These are phyloP conservation scores for Rhinichthys osculus DNA, from an alignment of 2,797 vertebrate genomes.

Conservation along the genomic window DNA sequence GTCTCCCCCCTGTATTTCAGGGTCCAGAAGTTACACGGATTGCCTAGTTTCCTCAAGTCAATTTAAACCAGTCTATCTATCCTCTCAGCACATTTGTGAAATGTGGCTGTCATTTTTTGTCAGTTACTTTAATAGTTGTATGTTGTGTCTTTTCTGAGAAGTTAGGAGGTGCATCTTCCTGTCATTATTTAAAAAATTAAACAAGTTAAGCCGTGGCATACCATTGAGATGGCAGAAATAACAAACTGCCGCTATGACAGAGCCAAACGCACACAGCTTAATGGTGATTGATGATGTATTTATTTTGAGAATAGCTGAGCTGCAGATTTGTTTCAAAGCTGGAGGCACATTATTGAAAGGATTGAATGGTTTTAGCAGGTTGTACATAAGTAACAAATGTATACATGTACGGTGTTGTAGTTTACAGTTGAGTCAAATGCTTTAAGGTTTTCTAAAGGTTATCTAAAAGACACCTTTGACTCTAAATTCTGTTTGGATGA, in stretches of 20 bases:
- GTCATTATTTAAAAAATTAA: background rate
- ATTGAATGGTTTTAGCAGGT: background rate
- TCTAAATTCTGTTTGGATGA: too few species aligned
- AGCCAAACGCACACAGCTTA: background rate
- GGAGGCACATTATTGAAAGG: constrained; percentile 2
- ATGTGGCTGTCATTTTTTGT: background rate
- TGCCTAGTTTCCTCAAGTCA: background rate
- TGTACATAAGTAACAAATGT: background rate
- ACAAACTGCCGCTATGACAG: background rate
- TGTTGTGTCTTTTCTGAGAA: background rate
- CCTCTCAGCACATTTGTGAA: constrained; percentile 12
- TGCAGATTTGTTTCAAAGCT: constrained; percentile 20
- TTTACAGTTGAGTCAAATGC: background rate
- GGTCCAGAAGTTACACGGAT: background rate
- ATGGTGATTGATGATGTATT: constrained; percentile 9
- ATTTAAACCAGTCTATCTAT: background rate
- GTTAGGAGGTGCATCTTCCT: background rate
- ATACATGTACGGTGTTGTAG: background rate
- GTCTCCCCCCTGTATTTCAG: background rate
- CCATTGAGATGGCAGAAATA: constrained; percentile 30
- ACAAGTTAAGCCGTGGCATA: background rate
- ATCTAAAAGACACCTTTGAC: too few species aligned
- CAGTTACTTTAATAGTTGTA: constrained; percentile 17
- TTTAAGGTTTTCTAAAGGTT: background rate
- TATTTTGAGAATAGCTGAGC: constrained; percentile 29